Conservation (phyloP, 2,888 invertebrate species). For the Cheilosia vulpina region DNA sequence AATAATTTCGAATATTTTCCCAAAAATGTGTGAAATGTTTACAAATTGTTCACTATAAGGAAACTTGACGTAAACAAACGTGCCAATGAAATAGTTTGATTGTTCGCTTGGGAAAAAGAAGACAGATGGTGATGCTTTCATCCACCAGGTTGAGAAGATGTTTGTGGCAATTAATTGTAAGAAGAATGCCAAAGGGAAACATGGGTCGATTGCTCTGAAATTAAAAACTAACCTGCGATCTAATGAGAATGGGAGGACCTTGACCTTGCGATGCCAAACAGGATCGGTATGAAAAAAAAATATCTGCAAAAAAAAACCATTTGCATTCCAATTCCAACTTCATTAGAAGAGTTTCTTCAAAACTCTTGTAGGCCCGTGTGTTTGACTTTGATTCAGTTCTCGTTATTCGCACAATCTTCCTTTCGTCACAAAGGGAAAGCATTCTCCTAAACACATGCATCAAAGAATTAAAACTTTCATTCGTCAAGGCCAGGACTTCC, state of each 20-base stretch:
- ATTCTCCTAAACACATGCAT: slow-evolving; percentile 11
- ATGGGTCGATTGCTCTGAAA: neutral
- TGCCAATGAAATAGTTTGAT: too few relatives aligned
- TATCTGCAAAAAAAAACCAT: neutral
- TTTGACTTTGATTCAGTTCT: slow-evolving; percentile 64
- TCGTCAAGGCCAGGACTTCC: slow-evolving; percentile 52
- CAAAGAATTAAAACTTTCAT: slow-evolving; percentile 50
- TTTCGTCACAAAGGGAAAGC: neutral
- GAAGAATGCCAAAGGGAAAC: too few relatives aligned
- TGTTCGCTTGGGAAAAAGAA: too few relatives aligned
- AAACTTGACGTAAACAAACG: too few relatives aligned
- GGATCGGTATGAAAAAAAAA: neutral
- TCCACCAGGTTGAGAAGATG: too few relatives aligned
- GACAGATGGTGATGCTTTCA: too few relatives aligned
- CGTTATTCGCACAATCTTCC: slow-evolving; percentile 50
- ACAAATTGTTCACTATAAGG: too few relatives aligned
- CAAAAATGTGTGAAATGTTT: too few relatives aligned
- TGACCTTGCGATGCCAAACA: too few relatives aligned
- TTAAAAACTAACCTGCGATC: neutral
- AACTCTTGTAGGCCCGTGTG: slow-evolving; percentile 50
- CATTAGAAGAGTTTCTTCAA: slow-evolving; percentile 29
- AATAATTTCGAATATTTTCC: too few relatives aligned
- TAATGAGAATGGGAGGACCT: too few relatives aligned
- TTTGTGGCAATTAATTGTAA: too few relatives aligned
- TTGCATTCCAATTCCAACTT: slow-evolving; percentile 18